Conservation (phyloP, 2,113 vertebrate genomes). For the Vulpes vulpes region DNA sequence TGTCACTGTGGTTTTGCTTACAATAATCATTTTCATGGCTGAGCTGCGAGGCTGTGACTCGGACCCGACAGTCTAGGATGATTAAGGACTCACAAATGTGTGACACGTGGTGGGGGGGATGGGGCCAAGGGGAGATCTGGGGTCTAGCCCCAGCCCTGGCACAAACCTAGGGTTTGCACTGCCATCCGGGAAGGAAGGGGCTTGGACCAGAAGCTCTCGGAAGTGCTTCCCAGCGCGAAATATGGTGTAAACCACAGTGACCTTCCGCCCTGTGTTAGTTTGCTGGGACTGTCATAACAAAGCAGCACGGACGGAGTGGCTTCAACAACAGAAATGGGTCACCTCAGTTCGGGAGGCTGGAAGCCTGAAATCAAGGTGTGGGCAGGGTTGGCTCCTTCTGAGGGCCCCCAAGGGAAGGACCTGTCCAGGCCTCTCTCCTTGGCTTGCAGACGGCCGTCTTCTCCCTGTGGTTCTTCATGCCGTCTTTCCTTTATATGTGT, state of each 20-base stretch:
- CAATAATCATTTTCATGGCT: background rate
- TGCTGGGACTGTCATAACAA: background rate
- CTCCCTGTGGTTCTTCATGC: rapidly evolving
- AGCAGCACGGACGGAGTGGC: background rate
- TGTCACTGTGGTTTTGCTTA: background rate
- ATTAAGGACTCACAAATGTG: background rate
- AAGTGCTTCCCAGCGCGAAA: background rate
- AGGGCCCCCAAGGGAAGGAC: rapidly evolving
- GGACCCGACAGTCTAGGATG: background rate
- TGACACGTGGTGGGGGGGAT: rapidly evolving
- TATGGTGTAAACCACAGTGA: rapidly evolving
- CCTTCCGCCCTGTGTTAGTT: background rate
- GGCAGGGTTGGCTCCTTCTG: rapidly evolving
- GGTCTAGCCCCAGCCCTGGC: background rate
- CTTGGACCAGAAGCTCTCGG: background rate
- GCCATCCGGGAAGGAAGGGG: background rate
- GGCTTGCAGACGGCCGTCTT: background rate
- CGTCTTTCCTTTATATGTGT: background rate
- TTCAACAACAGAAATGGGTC: background rate
- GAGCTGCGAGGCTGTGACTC: background rate
- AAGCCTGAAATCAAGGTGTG: background rate
- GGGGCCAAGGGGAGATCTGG: background rate
- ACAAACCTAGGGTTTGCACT: rapidly evolving
- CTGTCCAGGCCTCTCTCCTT: background rate
- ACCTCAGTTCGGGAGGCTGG: too few species aligned